Base-by-base conservation (phyloP, 2,797 vertebrate species). In the Coregonus suidteri region DNA sequence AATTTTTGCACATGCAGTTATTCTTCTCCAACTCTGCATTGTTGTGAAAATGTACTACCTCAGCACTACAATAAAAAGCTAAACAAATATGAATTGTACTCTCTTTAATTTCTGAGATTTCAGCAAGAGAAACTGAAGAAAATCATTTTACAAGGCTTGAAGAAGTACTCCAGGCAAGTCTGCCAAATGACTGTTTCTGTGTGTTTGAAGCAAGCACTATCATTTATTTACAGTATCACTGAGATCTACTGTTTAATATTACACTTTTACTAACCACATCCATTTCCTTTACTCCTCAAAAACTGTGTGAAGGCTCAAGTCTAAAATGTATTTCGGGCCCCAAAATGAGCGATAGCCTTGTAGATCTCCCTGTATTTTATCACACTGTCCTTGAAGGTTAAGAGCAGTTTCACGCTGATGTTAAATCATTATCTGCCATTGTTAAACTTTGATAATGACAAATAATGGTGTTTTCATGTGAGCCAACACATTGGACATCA, bases 391-490 rank as follows among this genome's bases (percentile, higher is more conserved):
- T 84, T 90, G 86, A 89, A 90, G 89, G 86, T 88, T 78, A 77
- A 83, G 82, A 71, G 79, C 80, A 79, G 75, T 83, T 79, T 54
- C 62, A 3, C 77, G 79, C 82, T 3, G 52, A 79, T 77, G 59
- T 88, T 89, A 86, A 88, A 85, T 90, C 88, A 87, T 78, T 72
- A 66, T 62, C 81, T 83, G 83, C 85, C 88, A 86, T 84, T 64
- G 85, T 85, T 84, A 86, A 89, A 90, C 83, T 90, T 86, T 89
- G 85, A 92, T 89, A 83, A 86, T 86, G 89, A 91, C 82, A 86
- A 92, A 93, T 91, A 89, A 89, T 83, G 86, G 84, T 88, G 87
- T 88, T 89, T 88, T 91, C 88, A 89, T 87, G 88, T 80, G 84
- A 88, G 86, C 82, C 84, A 79, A 88, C 77, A 74, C 85, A 86